These are phyloP conservation scores for Phalacrocorax carbo DNA, from an alignment of 2,113 vertebrate species.

Conservation along the genomic window DNA sequence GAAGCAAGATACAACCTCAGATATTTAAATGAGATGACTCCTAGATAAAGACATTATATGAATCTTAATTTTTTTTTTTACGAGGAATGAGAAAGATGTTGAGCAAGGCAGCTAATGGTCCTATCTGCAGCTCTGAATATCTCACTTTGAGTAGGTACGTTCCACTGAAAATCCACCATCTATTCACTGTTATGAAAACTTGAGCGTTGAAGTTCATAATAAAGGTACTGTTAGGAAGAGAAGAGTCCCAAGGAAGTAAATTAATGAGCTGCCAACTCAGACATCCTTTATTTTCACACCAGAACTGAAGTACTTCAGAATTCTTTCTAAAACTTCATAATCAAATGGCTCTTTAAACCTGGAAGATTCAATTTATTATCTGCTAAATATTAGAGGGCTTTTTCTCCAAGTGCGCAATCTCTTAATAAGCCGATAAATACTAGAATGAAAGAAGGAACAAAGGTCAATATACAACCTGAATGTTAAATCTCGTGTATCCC, in stretches of 20 bases:
- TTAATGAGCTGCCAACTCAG: not conserved
- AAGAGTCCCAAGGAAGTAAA: not conserved
- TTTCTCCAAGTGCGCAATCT: not conserved
- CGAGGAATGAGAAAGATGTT: not conserved
- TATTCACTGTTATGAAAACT: not conserved
- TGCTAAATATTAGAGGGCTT: not conserved
- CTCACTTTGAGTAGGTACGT: not conserved
- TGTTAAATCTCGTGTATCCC: not conserved
- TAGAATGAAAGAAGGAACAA: not conserved
- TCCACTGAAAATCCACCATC: not conserved
- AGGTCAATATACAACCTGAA: not conserved
- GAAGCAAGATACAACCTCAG: not conserved
- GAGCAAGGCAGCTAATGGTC: not conserved
- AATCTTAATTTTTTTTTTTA: not conserved
- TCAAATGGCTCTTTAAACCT: not conserved
- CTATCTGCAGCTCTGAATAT: not conserved
- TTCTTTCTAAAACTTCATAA: not conserved
- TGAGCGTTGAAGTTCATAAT: accelerated
- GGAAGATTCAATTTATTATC: not conserved
- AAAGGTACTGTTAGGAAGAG: not conserved
- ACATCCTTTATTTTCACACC: not conserved
- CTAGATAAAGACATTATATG: not conserved
- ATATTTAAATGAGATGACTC: not conserved
- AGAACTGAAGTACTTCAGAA: not conserved
- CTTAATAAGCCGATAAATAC: not conserved